Conservation (phyloP, 2,113 vertebrate species). For the Cynopterus brachyotis region DNA sequence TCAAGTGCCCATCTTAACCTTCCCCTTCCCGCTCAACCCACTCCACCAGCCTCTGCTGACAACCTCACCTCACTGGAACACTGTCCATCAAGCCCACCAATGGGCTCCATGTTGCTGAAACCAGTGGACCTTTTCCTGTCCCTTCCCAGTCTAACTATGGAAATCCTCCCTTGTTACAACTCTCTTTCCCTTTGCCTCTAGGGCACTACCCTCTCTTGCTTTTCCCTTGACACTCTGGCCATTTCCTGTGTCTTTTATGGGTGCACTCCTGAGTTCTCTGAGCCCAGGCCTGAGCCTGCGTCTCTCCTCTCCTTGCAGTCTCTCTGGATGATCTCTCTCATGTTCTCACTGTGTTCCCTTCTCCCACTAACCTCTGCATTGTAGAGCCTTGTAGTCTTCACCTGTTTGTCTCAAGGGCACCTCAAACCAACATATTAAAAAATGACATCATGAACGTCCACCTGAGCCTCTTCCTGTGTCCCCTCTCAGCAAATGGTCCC, state of each 20-base stretch:
- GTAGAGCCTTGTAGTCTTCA: background rate
- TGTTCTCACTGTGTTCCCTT: background rate
- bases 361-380: background rate
- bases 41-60: background rate
- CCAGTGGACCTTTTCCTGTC: background rate
- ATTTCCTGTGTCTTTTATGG: background rate
- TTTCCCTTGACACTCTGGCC: background rate
- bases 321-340: background rate
- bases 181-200: background rate
- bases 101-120: background rate
- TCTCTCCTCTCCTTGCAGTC: background rate
- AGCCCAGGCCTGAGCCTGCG: background rate
- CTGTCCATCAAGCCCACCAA: background rate
- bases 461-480: background rate
- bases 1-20: background rate
- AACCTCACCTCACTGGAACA: background rate
- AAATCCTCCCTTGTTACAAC: background rate
- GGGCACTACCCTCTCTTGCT: background rate
- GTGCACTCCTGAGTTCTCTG: background rate
- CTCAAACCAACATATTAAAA: background rate
- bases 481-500: background rate
- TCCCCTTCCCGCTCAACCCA: background rate
- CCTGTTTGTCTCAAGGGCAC: background rate
- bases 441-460: background rate
- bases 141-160: background rate